A percentile compares a stretch with the other conserved stretches of the same genome.
These are phyloP conservation scores for Melanostoma scalare DNA, from an alignment of 2,888 invertebrate species.

Conservation along the genomic window DNA sequence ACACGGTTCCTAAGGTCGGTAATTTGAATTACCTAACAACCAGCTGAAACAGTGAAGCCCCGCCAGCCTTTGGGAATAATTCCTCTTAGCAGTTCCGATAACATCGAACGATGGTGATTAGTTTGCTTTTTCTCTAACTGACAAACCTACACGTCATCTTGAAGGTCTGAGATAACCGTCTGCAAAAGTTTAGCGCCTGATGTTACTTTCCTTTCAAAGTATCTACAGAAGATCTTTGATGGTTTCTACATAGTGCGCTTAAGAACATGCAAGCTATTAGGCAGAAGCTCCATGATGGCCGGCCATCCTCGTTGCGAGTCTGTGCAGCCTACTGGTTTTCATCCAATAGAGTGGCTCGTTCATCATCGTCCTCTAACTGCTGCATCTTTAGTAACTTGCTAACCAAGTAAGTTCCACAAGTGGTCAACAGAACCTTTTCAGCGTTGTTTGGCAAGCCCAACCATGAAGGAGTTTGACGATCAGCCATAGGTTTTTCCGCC, in stretches of 20 bases:
- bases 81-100: too few species aligned
- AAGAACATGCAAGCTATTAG: conserved; percentile 90
- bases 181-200: conserved; percentile 93
- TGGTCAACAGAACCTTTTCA: too few species aligned
- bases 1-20: too few species aligned
- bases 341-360: conserved; percentile 91
- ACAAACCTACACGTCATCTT: conserved; percentile 92
- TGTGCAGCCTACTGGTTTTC: conserved; percentile 81
- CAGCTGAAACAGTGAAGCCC: too few species aligned
- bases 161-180: conserved; percentile 94
- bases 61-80: too few species aligned
- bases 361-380: conserved; percentile 96
- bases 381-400: conserved; percentile 98
- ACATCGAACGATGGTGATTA: too few species aligned
- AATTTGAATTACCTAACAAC: too few species aligned
- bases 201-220: conserved; percentile 98
- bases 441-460: too few species aligned
- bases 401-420: conserved; percentile 95
- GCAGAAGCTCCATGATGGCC: conserved; percentile 98
- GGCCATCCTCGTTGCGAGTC: conserved; percentile 88
- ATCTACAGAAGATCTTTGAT: conserved; percentile 99
- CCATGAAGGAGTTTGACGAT: too few species aligned
- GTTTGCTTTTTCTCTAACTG: too few species aligned
- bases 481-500: too few species aligned
- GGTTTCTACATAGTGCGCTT: conserved; percentile 97